phyloP scores from a whole-genome alignment of 1,140 invertebrate genomes.

The Nilaparvata lugens region DNA sequence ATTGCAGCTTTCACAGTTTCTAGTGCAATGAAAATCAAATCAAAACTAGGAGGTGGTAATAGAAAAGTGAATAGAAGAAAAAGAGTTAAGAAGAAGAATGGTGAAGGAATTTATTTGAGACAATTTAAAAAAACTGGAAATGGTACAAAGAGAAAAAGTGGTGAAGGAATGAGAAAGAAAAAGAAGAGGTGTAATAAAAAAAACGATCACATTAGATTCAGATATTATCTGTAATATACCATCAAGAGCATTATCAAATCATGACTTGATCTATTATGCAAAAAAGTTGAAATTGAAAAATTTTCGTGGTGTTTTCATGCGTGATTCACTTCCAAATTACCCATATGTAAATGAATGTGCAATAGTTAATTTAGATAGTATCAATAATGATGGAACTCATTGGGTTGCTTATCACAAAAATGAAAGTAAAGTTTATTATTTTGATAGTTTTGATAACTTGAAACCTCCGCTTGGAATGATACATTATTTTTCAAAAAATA shows the following conservation, averaged over 20 bases:
- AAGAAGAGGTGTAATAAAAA: neutral
- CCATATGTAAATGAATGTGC: constrained; percentile 26
- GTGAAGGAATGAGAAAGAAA: neutral
- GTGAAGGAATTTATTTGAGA: constrained; percentile 31
- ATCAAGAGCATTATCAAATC: constrained; percentile 1
- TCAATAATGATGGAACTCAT: constrained; percentile 27
- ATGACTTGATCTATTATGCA: neutral
- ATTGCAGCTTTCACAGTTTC: constrained; percentile 28
- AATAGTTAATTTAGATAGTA: constrained; percentile 31
- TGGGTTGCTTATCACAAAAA: constrained; percentile 31
- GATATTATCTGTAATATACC: neutral
- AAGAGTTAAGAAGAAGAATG: constrained; percentile 7
- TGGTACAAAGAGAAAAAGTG: neutral
- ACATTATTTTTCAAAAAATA: neutral
- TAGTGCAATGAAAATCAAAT: constrained; percentile 31
- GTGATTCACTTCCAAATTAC: constrained; percentile 15
- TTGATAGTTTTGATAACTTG: constrained; percentile 8
- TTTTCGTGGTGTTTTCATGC: constrained; percentile 22
- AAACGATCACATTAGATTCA: neutral
- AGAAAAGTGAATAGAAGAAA: neutral
- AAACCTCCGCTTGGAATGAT: neutral
- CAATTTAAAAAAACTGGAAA: constrained; percentile 4
- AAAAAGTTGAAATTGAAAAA: constrained; percentile 8
- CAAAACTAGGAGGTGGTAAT: constrained; percentile 25
- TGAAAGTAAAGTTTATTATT: neutral